Base-by-base conservation (phyloP, 1,140 invertebrate species). In the Drosophila takahashii region DNA sequence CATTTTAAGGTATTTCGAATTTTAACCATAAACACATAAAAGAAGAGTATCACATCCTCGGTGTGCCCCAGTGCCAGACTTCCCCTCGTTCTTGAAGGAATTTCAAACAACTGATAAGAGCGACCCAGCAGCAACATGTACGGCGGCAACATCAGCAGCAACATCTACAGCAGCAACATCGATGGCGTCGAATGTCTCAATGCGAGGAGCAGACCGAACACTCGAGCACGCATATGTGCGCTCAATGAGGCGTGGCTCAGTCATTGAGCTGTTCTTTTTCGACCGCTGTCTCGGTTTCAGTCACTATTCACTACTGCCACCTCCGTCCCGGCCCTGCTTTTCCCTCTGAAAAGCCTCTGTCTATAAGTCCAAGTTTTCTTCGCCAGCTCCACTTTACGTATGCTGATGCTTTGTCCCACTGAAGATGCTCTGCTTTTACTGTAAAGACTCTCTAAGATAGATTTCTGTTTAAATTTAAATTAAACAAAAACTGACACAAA, bases 131-230 rank as follows among this genome's bases (percentile, higher is more conserved):
- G 37, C 56, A 39, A 48, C 42, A 57, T 42, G 15, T 16, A 34
- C 59, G 22, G 18, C 57, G 29, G n/a, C 42, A 64, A 34, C 57
- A 36, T n/a, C 57, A 39, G 3, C 37, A 54, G 26, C 37, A 22
- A 42, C 15, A 54, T n/a, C 34, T 11, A 36, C 45, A 16, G 26
- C 56, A 61, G 37, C 34, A 51, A 34, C 53, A 58, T 45, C 57
- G 71, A 65, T 56, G 83, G 79, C 83, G 83, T 86, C 76, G 75
- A 83, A 86, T 87, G 84, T 86, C 83, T 86, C 79, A 87, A 86
- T 81, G 73, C 50, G 75, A 87, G 71, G 73, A 71, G 65, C 29
- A 64, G 42, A 47, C 18, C 71, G 65, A 18, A 47, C 79, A 77
- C 79, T 81, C 67, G 58, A 78, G 83, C 83, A 86, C 83, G 83